Evolutionary conservation across 1,140 invertebrate genomes (phyloP), one percentile per base, ranked within the genome.

Genomic region (Hycleus phaleratus): DNA sequence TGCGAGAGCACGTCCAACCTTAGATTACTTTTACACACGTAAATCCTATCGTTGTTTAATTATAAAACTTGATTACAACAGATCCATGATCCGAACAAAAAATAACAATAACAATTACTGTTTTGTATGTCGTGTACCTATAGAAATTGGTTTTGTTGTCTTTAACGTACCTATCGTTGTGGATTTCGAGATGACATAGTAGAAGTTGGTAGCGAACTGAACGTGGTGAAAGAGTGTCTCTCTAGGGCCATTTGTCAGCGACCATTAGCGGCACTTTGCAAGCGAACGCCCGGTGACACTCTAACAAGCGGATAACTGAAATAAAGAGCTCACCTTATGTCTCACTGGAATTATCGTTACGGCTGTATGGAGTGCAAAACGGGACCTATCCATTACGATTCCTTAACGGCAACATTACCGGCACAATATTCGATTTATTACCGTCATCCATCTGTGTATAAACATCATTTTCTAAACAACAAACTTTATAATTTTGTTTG

Each of bases 251-350:
- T 68, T 65, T 63, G 58, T 68, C 66, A 68, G 60, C 63, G 56
- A 47, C 66, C 62, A 66, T 66, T 64, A 64, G 62, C 55, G 62
- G 59, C 61, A 68, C 63, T 68, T 68, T 65, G 66, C 61, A 63
- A 65, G 60, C 56, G 54, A 49, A 46, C 56, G 60, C 56, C n/a
- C 53, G 56, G 62, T 60, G 60, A 64, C 65, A 57, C 54, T 48
- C 52, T 65, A 64, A 67, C 63, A 64, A 66, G 64, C 64, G 64
- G 60, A 65, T 67, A 67, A 67, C 63, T 67, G 65, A 67, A 67
- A 67, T 67, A 65, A 67, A 65, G 64, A 64, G 64, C 62, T 62
- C 62, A 64, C 60, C 62, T 64, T 62, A 18, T 18, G 59, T 60
- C 64, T 61, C 57, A 49, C 50, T 57, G 62, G 64, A 66, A 66